Base-by-base conservation (phyloP, 2,113 vertebrate genomes). In the Pandion haliaetus region DNA sequence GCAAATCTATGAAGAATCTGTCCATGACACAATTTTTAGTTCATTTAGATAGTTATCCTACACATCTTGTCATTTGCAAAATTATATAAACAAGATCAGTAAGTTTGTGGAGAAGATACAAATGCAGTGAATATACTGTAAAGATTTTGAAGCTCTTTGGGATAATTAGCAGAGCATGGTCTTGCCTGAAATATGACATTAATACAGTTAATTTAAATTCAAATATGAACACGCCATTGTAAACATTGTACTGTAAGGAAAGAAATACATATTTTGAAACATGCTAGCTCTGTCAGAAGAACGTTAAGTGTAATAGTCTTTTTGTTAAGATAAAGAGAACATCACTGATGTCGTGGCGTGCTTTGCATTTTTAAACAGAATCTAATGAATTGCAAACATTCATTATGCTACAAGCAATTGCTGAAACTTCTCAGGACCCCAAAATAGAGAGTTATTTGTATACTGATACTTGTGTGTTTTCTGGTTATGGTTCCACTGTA, bases 361-460 rank as follows among this genome's bases (percentile, higher is more conserved):
- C 97, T 98, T 97, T 98, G 98, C 97, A 98, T 98, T 97, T 98
- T 96, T 97, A 98, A 98, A 85, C 88, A 95, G 97, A 94, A 96
- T 92, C 97, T 93, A 95, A 96, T 98, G 97, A 98, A 98, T 98
- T 97, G 88, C 98, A 97, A 98, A 98, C 98, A 97, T 97, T 98
- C 97, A 98, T 98, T 97, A 97, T 80, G 90, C 95, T 86, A 93
- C 74, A 77, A 94, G 96, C 97, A 97, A 96, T 97, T 95, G 84
- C 96, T 96, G 97, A 98, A 98, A 98, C 95, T 97, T 97, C 96
- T 98, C 97, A 97, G 96, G 96, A 97, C 97, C 96, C 93, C 97
- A 91, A 98, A 97, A 98, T 97, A 98, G 97, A 97, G 96, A 95
- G 96, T 98, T 97, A 97, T 95, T 98, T 98, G 97, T 98, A 94